phyloP scores from a whole-genome alignment of 2,113 vertebrate genomes.

The Oxyura jamaicensis region DNA sequence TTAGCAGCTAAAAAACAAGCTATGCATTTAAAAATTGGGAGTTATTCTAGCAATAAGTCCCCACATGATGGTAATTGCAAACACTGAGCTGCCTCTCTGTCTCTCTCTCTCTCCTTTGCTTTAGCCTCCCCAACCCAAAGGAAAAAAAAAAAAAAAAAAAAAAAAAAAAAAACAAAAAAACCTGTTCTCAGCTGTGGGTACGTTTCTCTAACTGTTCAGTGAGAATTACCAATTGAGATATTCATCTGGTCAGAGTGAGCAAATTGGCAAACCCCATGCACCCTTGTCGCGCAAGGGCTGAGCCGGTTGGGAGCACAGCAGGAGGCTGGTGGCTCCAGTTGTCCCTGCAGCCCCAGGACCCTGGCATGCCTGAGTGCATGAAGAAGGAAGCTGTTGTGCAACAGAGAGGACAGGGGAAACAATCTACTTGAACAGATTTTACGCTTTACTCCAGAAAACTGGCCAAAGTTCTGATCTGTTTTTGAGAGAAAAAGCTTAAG shows the following conservation, averaged over 20 bases:
- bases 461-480: conserved; percentile 62
- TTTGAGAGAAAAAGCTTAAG: conserved; percentile 63
- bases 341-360: background rate
- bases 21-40: background rate
- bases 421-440: conserved; percentile 72
- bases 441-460: conserved; percentile 67
- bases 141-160: background rate
- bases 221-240: conserved; percentile 8
- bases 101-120: background rate
- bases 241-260: background rate
- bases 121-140: background rate
- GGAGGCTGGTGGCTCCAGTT: conserved; percentile 7
- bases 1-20: background rate
- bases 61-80: background rate
- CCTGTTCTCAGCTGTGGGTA: background rate
- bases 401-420: conserved; percentile 58
- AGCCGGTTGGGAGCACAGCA: background rate
- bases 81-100: background rate
- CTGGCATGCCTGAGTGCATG: background rate
- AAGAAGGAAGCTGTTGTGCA: conserved; percentile 63
- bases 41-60: background rate
- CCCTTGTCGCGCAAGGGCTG: background rate
- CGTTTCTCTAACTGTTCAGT: background rate
- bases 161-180: background rate
- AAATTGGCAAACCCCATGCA: background rate